Conservation (phyloP, 1,140 invertebrate species). For the Parapsyche elsis region DNA sequence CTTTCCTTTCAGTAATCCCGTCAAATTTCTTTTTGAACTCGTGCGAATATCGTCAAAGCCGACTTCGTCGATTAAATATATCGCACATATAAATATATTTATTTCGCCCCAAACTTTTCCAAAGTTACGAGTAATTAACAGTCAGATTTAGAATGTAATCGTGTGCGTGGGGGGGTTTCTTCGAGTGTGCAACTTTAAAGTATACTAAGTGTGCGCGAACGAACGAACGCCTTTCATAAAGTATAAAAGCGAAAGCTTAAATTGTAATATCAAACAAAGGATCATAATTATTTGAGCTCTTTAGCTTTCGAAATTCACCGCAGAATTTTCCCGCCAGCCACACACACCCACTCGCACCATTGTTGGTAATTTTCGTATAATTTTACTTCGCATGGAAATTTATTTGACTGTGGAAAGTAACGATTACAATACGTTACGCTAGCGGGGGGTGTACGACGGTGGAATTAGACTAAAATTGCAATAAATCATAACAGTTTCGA, state of each 20-base stretch:
- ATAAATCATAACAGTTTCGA: no score
- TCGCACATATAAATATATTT: background rate
- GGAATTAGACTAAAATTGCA: no score
- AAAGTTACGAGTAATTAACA: no score
- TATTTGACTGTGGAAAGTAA: background rate
- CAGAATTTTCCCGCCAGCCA: background rate
- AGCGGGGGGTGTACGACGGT: no score
- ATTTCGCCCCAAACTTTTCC: no score
- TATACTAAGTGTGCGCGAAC: no score
- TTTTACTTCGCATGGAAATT: background rate
- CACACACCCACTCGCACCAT: background rate
- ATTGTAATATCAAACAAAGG: constrained; percentile 11
- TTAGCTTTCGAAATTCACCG: background rate
- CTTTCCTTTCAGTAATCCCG: background rate
- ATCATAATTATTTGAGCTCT: constrained; percentile 6
- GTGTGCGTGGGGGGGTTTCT: no score
- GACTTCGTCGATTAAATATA: constrained; percentile 5
- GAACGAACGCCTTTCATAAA: background rate
- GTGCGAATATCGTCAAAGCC: background rate
- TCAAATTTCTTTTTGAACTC: constrained; percentile 25
- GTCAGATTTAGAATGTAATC: no score
- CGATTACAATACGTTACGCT: background rate
- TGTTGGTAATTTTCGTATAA: constrained; percentile 8
- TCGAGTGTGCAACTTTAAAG: no score
- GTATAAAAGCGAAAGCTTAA: constrained; percentile 10